Percentiles rank a stretch among this genome's conserved stretches.
phyloP scores from a whole-genome alignment of 2,113 vertebrate species.

The Phrynosoma blainvillii region DNA sequence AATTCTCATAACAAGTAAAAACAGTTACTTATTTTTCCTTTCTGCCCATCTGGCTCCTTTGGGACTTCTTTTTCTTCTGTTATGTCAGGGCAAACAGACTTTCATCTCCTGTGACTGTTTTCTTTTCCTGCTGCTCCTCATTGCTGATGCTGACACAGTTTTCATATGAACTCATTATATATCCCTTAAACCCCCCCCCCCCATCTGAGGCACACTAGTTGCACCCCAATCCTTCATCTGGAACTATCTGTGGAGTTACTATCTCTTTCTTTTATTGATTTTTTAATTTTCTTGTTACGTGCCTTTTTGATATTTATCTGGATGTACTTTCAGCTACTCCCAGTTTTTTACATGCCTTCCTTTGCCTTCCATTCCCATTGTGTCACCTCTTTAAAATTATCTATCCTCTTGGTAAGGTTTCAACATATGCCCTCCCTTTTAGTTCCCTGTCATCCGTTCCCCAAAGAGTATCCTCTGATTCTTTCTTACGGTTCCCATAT shows the following conservation, averaged over 20 bases:
- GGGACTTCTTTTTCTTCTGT: no score
- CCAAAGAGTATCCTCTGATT: no score
- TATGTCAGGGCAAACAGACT: not conserved
- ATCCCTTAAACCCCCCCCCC: no score
- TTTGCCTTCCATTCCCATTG: not conserved
- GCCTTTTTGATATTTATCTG: not conserved
- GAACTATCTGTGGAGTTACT: not conserved
- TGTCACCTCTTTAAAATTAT: not conserved
- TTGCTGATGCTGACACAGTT: no score
- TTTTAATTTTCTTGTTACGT: no score
- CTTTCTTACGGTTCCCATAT: not conserved
- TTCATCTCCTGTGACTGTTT: no score
- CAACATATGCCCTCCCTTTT: not conserved
- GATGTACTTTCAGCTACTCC: not conserved
- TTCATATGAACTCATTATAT: no score
- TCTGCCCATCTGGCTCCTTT: not conserved
- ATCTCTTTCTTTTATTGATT: not conserved
- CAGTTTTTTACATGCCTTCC: not conserved
- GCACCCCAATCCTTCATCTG: no score
- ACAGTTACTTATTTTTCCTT: no score
- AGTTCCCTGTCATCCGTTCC: not conserved
- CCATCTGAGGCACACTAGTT: no score
- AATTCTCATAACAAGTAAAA: not conserved
- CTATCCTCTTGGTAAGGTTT: not conserved
- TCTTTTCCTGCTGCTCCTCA: no score